Evolutionary conservation across 1,140 invertebrate species (phyloP), one percentile per base, ranked within the genome.

Genomic region (Drosophila subobscura): DNA sequence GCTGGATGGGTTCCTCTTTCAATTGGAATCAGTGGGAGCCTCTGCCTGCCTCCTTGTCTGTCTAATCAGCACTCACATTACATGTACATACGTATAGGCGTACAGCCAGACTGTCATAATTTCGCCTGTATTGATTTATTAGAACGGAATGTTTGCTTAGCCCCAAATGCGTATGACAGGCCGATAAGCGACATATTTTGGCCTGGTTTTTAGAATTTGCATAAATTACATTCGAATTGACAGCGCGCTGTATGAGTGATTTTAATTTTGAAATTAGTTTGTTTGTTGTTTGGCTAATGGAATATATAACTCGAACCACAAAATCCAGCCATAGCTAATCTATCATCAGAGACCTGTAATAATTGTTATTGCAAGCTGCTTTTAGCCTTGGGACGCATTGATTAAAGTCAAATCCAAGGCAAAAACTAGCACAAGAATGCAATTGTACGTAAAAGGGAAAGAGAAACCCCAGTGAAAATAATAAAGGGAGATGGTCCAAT

Each of bases 111-210:
- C 56, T 75, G 61, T 64, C 64, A 70, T 52, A 79, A 80, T 61
- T 80, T 74, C 65, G 45, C 51, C 52, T 37, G 51, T 70, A 77
- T 85, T 79, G 72, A 85, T 86, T 86, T 86, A 80, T 85, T 80
- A 63, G 66, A 27, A 59, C 44, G 65, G 54, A 41, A 56, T 52
- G 67, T 66, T 63, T 63, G 63, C 47, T 53, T 33, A 47, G 51
- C 49, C 16, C 33, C 54, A 44, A 74, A 60, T 77, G 68, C 59
- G 47, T 73, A 20, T 79, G 44, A 72, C 59, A 65, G 58, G 55
- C 20, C 51, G 63, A 79, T 84, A 59, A 73, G 58, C 44, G 44
- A 50, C 54, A 52, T 49, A 55, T 83, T 79, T 59, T 56, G 59
- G 61, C 58, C 59, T 49, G 33, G 42, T 72, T 83, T 84, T 81